Evolutionary conservation across 2,888 invertebrate species (phyloP).

Genomic region (Anthophora plumipes): DNA sequence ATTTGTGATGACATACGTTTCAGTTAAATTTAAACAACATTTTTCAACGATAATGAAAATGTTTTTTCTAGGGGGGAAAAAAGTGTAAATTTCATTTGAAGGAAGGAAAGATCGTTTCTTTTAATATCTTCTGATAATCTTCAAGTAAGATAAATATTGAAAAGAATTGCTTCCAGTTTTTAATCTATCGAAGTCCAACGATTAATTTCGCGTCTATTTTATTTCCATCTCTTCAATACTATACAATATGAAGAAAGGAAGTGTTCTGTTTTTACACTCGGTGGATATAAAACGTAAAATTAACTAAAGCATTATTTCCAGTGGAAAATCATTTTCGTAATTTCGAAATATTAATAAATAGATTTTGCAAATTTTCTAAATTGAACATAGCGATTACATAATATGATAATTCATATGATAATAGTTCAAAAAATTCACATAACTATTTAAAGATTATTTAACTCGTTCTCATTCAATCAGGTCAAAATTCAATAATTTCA

Average conservation of each 20-base stretch:
- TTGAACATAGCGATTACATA: too few relatives aligned
- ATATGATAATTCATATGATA: too few relatives aligned
- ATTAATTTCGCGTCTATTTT: slow-evolving; percentile 25
- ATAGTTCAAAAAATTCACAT: too few relatives aligned
- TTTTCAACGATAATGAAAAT: too few relatives aligned
- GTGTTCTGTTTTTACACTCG: neutral
- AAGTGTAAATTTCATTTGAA: neutral
- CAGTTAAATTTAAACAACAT: too few relatives aligned
- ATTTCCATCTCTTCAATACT: slow-evolving; percentile 5
- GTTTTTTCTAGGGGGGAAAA: too few relatives aligned
- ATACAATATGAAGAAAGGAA: neutral
- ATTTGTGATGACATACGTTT: too few relatives aligned
- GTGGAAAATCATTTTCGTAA: neutral
- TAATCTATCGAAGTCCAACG: slow-evolving; percentile 4
- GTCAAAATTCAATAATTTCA: too few relatives aligned
- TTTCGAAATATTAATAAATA: neutral
- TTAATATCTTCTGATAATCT: slow-evolving; percentile 3
- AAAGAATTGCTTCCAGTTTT: slow-evolving; percentile 3
- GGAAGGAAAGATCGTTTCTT: neutral
- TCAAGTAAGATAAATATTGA: neutral
- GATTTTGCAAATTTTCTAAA: too few relatives aligned
- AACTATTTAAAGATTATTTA: too few relatives aligned
- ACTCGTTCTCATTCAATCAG: too few relatives aligned
- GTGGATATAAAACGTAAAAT: neutral
- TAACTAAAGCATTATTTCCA: neutral